Conservation (phyloP, 1,140 invertebrate genomes). For the Drosophila tropicalis region DNA sequence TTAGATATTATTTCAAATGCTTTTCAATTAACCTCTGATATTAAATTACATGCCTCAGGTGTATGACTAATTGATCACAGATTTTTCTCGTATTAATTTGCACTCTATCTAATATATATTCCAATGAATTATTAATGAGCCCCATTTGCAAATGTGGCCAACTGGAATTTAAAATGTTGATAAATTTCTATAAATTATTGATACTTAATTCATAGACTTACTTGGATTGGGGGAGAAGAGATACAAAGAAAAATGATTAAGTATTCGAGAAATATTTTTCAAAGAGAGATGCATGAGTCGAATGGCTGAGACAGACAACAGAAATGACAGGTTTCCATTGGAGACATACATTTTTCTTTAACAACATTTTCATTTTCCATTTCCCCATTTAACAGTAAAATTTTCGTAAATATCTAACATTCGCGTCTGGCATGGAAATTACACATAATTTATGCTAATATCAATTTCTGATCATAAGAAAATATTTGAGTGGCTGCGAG, state of each 20-base stretch:
- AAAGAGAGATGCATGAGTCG: too few species aligned
- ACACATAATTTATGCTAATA: conserved; percentile 42
- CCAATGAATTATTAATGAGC: neutral
- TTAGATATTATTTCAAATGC: conserved; percentile 40
- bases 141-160: neutral
- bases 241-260: neutral
- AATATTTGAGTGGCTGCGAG: conserved; percentile 3
- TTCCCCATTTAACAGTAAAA: too few species aligned
- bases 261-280: neutral
- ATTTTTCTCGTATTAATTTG: conserved; percentile 6
- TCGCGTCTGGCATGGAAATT: neutral
- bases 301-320: too few species aligned
- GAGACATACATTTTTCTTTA: neutral
- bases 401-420: too few species aligned
- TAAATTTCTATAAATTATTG: conserved; percentile 12
- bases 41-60: conserved; percentile 1
- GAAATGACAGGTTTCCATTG: too few species aligned
- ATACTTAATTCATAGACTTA: neutral
- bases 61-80: neutral
- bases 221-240: neutral
- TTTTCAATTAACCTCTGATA: conserved; percentile 44
- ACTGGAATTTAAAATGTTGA: conserved; percentile 6
- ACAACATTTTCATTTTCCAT: neutral
- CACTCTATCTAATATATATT: neutral
- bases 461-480: conserved; percentile 33